Base-by-base conservation (phyloP, 2,113 vertebrate species). In the Cyprinus carpio region DNA sequence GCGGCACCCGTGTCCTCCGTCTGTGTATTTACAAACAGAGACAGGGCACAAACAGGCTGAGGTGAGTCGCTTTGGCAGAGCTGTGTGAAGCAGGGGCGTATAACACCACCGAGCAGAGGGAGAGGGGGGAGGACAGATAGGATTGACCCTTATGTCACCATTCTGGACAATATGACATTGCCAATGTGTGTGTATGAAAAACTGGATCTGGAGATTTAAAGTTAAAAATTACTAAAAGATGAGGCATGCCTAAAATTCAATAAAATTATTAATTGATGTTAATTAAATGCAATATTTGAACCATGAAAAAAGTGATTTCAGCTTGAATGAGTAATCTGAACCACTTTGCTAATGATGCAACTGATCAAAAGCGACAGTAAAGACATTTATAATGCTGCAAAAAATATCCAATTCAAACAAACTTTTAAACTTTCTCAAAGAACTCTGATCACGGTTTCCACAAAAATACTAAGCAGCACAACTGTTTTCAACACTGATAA, bases 21-120 rank as follows among this genome's bases (percentile, higher is more conserved):
- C 86, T 81, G 86, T 29, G 9, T 90, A 91, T 92, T 92, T 89
- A 91, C 89, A 92, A 92, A 91, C 88, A 87, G 54, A 43, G 83
- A 20, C 54, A 8, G 40, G 79, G 16, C 49, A 77, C 29, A 78
- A 85, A 65, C 81, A 84, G 54, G 23, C 82, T 60, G 58, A 40
- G 82, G 58, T 54, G 82, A 87, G 11, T 51, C n/a, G 34, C 43
- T 84, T 79, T 65, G 20, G 43, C 78, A 81, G 78, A 81, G n/a
- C 37, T 64, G 34, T 11, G 60, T 11, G 89, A 87, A 10, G 27
- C 4, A 46, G 37, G 62, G 23, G 69, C 65, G 11, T 12, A 29
- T 15, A 64, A 15, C 54, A 49, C 81, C 76, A 10, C 1, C 18
- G 23, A 37, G 40, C 9, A 64, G 27, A 62, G 71, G 37, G 56